Base-by-base conservation (phyloP, 2,797 vertebrate genomes). In the Myotis daubentonii region DNA sequence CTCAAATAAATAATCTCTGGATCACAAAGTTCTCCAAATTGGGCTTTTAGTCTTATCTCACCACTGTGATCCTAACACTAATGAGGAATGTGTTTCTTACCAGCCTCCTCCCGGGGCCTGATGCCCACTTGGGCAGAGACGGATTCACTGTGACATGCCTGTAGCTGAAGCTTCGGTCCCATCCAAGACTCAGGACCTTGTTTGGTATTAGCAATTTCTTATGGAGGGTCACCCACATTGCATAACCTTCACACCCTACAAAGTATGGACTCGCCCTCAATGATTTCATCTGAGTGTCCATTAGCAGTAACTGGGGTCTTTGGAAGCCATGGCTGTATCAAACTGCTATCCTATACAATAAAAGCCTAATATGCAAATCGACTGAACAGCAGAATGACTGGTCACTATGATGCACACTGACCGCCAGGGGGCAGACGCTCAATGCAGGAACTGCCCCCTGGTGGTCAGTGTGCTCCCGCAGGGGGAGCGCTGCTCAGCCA, bases 1-100 rank as follows among this genome's bases (percentile, higher is more conserved):
- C 84, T 94, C 51, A 55, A 92, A 80, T 75, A 84, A 79, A 76
- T 70, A 28, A 89, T 78, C 47, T 82, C 62, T 68, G 74, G 25
- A 74, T 87, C 33, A 84, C 68, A 38, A 53, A 71, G 23, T 33
- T 88, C 75, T 94, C 53, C 66, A 86, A 55, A 74, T 17, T 62
- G 78, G 15, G 30, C 53, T 76, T 93, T 72, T 72, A 53, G 78
- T 82, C 57, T 95, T 60, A 81, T 30, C 66, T 68, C 41, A 36
- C 38, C 20, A n/a, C 47, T 38, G 17, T 33, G 8, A 36, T 60
- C 36, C 19, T 28, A 36, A 70, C 15, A 22, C 28, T 44, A 93
- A 70, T 36, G 60, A 66, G 8, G 20, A 33, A 1, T 44, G 41
- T 55, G 38, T 72, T 75, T 88, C 90, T 94, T 76, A 85, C 85